Percentiles rank a stretch among this genome's conserved stretches.
Evolutionary conservation across 2,797 vertebrate species (phyloP).

Genomic region (Sebastes hubbsi): DNA sequence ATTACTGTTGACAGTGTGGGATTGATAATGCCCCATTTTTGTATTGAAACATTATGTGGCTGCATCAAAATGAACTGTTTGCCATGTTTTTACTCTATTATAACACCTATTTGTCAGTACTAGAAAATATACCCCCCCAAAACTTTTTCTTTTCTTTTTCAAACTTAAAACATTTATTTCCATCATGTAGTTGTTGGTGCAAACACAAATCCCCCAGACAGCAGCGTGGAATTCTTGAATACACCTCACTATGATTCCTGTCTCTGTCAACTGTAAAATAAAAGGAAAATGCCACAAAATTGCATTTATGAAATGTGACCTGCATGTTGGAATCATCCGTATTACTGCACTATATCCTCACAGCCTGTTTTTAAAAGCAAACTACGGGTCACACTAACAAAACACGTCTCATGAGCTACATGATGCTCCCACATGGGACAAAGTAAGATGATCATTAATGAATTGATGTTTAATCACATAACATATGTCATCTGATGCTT

Average conservation of each 20-base stretch:
- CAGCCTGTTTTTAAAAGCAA: background rate
- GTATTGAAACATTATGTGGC: background rate
- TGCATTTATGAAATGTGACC: background rate
- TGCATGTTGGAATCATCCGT: background rate
- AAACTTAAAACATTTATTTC: background rate
- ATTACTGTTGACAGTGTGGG: background rate
- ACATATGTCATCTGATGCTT: background rate
- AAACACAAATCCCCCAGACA: background rate
- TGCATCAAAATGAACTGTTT: background rate
- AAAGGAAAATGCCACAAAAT: background rate
- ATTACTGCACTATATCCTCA: background rate
- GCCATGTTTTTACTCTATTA: background rate
- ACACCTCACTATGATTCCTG: background rate
- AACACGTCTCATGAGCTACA: background rate
- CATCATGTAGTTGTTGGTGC: background rate
- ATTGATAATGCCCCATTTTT: background rate
- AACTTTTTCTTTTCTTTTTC: background rate
- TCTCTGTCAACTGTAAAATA: slow-evolving; percentile 11
- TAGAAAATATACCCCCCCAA: background rate
- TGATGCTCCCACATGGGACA: background rate
- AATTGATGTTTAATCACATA: background rate
- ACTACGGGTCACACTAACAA: background rate
- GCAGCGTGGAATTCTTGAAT: background rate
- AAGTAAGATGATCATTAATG: background rate
- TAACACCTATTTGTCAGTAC: background rate